Percentiles rank a stretch among this genome's conserved stretches.
Conservation (phyloP, 2,888 invertebrate species). For the Troides oblongomaculatus region DNA sequence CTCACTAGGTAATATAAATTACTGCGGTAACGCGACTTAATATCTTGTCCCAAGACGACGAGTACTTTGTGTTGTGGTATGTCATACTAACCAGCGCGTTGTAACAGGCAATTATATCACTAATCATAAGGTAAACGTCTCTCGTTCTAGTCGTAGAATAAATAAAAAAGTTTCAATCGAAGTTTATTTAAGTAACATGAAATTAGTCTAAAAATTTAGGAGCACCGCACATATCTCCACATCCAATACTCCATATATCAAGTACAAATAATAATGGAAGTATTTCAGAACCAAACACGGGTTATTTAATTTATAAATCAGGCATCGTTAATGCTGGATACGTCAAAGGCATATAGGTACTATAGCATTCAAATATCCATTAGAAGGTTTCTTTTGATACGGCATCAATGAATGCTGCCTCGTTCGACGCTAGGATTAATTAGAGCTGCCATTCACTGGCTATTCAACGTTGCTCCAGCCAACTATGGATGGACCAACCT, state of each 20-base stretch:
- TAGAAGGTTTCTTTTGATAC: slow-evolving; percentile 73
- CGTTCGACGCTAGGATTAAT: slow-evolving; percentile 67
- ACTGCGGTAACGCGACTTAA: too few relatives aligned
- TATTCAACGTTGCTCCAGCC: slow-evolving; percentile 45
- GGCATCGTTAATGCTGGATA: slow-evolving; percentile 22
- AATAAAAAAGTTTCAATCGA: too few relatives aligned
- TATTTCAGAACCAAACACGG: slow-evolving; percentile 7
- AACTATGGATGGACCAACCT: slow-evolving; percentile 38
- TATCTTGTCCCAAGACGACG: too few relatives aligned
- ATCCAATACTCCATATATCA: not conserved
- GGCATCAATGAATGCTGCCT: slow-evolving; percentile 54
- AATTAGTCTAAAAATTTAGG: not conserved
- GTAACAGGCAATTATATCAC: too few relatives aligned
- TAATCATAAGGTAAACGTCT: too few relatives aligned
- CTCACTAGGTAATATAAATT: too few relatives aligned
- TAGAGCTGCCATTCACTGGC: slow-evolving; percentile 63
- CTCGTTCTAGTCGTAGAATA: too few relatives aligned
- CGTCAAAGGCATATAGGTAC: slow-evolving; percentile 36
- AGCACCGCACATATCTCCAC: not conserved
- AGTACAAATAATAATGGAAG: not conserved
- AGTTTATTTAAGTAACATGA: too few relatives aligned
- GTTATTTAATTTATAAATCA: slow-evolving; percentile 9
- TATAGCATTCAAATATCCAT: slow-evolving; percentile 71
- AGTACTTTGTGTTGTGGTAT: too few relatives aligned
- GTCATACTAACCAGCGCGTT: too few relatives aligned